These are phyloP conservation scores for Brachyhypopomus gauderio DNA, from an alignment of 2,113 vertebrate species.

Conservation along the genomic window DNA sequence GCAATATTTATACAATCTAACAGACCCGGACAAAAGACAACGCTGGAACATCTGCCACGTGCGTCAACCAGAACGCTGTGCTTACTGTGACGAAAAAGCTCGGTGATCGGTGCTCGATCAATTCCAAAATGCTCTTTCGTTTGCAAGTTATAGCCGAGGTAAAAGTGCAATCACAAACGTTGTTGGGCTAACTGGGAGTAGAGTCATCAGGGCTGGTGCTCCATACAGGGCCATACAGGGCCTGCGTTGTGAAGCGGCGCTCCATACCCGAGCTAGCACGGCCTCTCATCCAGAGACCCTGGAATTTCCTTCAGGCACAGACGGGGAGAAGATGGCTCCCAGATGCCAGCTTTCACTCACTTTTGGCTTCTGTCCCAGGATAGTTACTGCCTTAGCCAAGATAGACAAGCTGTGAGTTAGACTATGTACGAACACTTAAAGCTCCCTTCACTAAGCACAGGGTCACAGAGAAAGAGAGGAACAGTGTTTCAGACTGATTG, in stretches of 20 bases:
- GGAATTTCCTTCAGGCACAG: conserved; percentile 55
- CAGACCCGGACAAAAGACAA: conserved; percentile 20
- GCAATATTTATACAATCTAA: conserved; percentile 36
- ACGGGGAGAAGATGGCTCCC: conserved; percentile 56
- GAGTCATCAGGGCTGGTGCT: conserved; percentile 1
- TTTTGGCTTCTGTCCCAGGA: conserved; percentile 43
- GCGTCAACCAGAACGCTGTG: not conserved
- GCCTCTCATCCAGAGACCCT: conserved; percentile 24
- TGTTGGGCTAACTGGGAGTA: not conserved
- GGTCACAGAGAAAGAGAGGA: conserved; percentile 28
- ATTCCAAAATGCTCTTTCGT: not conserved
- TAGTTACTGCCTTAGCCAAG: conserved; percentile 35
- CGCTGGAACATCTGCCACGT: conserved; percentile 7
- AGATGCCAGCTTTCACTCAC: conserved; percentile 56
- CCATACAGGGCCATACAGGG: not conserved
- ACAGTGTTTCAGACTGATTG: conserved; percentile 27
- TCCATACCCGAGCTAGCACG: conserved; percentile 25
- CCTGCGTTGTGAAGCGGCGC: conserved; percentile 15
- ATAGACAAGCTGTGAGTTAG: conserved; percentile 38
- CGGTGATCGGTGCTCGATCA: not conserved
- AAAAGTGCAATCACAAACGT: conserved; percentile 6
- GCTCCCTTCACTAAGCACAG: conserved; percentile 24
- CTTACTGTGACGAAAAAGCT: conserved; percentile 13
- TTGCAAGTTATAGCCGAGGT: not conserved
- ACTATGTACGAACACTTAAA: conserved; percentile 34